Evolutionary conservation across 2,797 vertebrate genomes (phyloP).

Genomic region (Mionectes olivaceus): DNA sequence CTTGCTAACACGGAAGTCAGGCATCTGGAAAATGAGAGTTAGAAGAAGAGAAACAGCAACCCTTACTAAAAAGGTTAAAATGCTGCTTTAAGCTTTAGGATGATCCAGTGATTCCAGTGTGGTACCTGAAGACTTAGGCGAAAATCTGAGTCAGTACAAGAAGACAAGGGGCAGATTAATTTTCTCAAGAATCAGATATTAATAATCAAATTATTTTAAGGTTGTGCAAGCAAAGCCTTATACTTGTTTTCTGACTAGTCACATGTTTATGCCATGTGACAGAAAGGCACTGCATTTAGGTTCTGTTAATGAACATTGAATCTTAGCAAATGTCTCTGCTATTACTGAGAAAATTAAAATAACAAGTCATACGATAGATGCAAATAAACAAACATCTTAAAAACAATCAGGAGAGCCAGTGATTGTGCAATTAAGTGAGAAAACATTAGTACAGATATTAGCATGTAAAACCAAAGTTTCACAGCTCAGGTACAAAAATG

Average conservation of each 20-base stretch:
- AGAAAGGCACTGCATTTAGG: not conserved
- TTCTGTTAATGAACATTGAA: not conserved
- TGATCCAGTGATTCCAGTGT: not conserved
- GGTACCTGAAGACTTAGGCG: not conserved
- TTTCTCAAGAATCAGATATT: not conserved
- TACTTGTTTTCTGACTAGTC: not conserved
- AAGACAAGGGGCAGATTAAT: not conserved
- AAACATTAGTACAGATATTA: not conserved
- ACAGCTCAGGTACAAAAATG: not conserved
- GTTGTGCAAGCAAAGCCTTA: not conserved
- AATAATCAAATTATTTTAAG: not conserved
- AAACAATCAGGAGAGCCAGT: not conserved
- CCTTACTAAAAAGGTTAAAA: not conserved
- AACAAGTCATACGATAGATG: not conserved
- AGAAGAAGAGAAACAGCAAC: not conserved
- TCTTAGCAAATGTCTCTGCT: not conserved
- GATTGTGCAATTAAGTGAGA: not conserved
- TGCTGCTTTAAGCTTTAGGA: not conserved
- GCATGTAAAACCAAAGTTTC: not conserved
- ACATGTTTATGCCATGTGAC: not conserved
- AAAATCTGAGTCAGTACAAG: not conserved
- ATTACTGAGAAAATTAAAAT: not conserved
- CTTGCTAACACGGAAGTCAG: not conserved
- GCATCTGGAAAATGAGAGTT: not conserved
- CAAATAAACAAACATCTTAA: not conserved